Evolutionary conservation across 2,113 vertebrate species (phyloP), one percentile per base, ranked within the genome.

Genomic region (Globicephala melas): DNA sequence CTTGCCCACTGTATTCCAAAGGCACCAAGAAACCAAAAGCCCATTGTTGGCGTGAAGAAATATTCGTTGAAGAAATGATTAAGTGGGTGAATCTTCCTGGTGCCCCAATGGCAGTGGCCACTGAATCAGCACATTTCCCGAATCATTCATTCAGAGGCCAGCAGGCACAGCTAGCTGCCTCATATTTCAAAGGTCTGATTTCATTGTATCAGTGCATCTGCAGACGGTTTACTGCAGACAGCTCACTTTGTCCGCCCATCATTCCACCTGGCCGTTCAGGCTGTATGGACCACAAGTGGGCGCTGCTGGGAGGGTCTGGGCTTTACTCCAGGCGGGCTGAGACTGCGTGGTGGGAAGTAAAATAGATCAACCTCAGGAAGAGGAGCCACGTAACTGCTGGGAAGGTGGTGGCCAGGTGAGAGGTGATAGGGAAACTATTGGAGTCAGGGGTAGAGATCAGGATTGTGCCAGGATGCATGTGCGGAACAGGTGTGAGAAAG

Each of bases 391-490:
- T 23, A 15, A 44, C 21, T n/a, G 17, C 8, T 28, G n/a, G 41
- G 76, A 76, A 38, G 12, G 9, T 63, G 84, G 38, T 31, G 80
- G 21, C 38, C 44, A 47, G 50, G 62, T 33, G 28, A 80, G 21
- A 71, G 14, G 41, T 12, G 11, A 84, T 25, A 3, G 5, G 15
- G 36, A 41, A 20, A 3, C 36, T 41, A 3, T 31, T 31, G 62
- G 94, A 62, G 38, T 62, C 65, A 41, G 60, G 21, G 36, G 21
- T 12, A 50, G 67, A 62, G 44, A 60, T 79, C 21, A 5, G 36
- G 23, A 80, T 6, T 10, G 8, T 8, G 17, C 9, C 18, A n/a
- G 55, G 18, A 60, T 1, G 14, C 44, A 1, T 1, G 3, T 4
- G 38, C 18, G 20, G 23, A 74, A 44, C 7, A 55, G 38, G 8